Base-by-base conservation (phyloP, 2,113 vertebrate species). In the Falcunculus frontatus region DNA sequence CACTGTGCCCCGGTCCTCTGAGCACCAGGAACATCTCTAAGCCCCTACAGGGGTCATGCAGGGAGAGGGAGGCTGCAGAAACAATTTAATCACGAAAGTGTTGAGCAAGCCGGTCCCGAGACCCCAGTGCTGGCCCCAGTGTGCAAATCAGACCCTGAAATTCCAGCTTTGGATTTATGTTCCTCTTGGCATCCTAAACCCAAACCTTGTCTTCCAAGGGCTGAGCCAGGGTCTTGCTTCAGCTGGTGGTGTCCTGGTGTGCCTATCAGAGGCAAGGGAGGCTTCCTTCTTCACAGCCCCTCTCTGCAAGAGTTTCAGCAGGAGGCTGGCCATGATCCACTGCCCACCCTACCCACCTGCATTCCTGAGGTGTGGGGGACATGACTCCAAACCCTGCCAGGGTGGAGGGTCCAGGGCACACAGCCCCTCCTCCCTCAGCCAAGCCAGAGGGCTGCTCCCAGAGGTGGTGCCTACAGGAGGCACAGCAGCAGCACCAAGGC, bases 11-110 rank as follows among this genome's bases (percentile, higher is more conserved):
- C 15, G n/a, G 22, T 42, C 25, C 50, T 32, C 52, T 27, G 42
- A 67, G 37, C 70, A 60, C 27, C 41, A 55, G 42, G 56, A 85
- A 37, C 44, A 33, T 18, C 57, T 39, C 33, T 15, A 35, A 33
- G 9, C 3, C 9, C 3, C 7, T 0, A 1, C 27, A 11, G 1
- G 33, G 37, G 63, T 42, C 44, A 46, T 2, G 0, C 15, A 32
- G 30, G 27, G 25, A 59, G 10, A 32, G 7, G 17, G 15, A 59
- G 3, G 27, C 53, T 65, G 42, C n/a, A 76, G 62, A 77, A 87
- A 81, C 13, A 2, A 37, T 37, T 89, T 65, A 62, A 42, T 47
- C 10, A 19, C 6, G 32, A 1, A 25, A 32, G 23, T 3, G 37
- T 60, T 59, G 33, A 74, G 42, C 32, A 37, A 87, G 60, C 20